Base-by-base conservation (phyloP, 2,888 invertebrate genomes). In the Therioaphis trifolii region DNA sequence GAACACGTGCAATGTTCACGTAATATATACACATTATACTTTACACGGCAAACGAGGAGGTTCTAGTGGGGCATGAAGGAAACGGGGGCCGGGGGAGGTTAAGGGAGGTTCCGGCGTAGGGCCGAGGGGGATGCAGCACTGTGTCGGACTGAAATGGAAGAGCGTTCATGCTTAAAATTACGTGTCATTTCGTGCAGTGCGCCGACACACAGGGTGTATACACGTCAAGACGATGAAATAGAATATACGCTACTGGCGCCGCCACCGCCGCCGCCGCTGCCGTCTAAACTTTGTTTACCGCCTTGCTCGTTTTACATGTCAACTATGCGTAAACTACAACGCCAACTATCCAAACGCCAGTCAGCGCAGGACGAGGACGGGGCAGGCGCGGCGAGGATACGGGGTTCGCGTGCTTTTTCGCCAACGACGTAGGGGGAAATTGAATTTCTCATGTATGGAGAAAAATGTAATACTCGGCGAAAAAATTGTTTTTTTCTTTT, bases 101-200 rank as follows among this genome's bases (percentile, higher is more conserved):
- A n/a, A 24, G 58, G 29, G 18, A 63, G 2, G 0, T 27, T 27
- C 24, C 68, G n/a, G 21, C 9, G 2, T 40, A 40, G 55, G 76
- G n/a, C 11, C 5, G n/a, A 1, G 55, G 2, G 27, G 21, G 43
- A 24, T 58, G 55, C 35, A 35, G 35, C 35, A 35, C 35, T 3
- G 52, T 43, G 58, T 58, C 21, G 66, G 66, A 15, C 49, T 15
- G 27, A 58, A 55, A 79, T 43, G 61, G 21, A 46, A 61, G 49
- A 61, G 63, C 82, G 61, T 63, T 82, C 82, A 52, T 63, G 82
- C 82, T 74, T 49, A 74, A 82, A 82, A 82, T 82, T 82, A 82
- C 82, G 72, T 82, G 82, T 82, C 72, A 40, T 80, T 80, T 72
- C 72, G 63, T 18, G 29, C 68, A 35, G 21, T 46, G 29, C 69